Evolutionary conservation across 2,797 vertebrate species (phyloP), one percentile per base, ranked within the genome.

Genomic region (Melanotaenia nigrans): DNA sequence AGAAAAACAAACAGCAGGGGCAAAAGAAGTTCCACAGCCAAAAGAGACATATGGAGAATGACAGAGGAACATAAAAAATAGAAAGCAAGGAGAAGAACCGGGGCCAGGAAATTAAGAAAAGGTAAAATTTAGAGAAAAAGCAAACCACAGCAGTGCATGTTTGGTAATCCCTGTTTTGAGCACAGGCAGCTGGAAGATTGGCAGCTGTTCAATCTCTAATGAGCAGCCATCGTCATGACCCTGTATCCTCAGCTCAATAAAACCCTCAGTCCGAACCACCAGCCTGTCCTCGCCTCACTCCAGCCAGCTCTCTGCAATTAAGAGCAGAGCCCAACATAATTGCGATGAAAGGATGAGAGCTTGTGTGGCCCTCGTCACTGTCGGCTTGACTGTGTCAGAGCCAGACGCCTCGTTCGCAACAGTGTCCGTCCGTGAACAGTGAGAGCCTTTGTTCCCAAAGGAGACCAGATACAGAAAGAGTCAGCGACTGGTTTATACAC

Each of bases 201-300:
- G 89, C 89, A 80, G 75, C 81, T 78, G 76, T 83, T 88, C 83
- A 81, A 20, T 73, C 72, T 54, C 86, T 92, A 92, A 92, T 90
- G 89, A 92, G 87, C 61, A 60, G 84, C 84, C 82, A 71, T 87
- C 87, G 87, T 85, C 86, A 79, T 81, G 86, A 86, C 84, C 87
- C 68, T 33, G 80, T 53, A 57, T 69, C 67, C 74, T 58, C 60
- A 7, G 61, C 75, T 85, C 81, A 90, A 81, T 84, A 75, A 85
- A 82, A 79, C 42, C 78, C 75, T 83, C 80, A 60, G 67, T 75
- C 79, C 49, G 0, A 62, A 74, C 78, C 71, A 51, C 68, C 65
- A 28, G 61, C 55, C 65, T 33, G 62, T 59, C 58, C 71, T 65
- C 18, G 61, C 70, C 80, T 78, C 75, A 60, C 69, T 86, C 71